These are phyloP conservation scores for Riparia riparia DNA, from an alignment of 2,113 vertebrate species.

Conservation along the genomic window DNA sequence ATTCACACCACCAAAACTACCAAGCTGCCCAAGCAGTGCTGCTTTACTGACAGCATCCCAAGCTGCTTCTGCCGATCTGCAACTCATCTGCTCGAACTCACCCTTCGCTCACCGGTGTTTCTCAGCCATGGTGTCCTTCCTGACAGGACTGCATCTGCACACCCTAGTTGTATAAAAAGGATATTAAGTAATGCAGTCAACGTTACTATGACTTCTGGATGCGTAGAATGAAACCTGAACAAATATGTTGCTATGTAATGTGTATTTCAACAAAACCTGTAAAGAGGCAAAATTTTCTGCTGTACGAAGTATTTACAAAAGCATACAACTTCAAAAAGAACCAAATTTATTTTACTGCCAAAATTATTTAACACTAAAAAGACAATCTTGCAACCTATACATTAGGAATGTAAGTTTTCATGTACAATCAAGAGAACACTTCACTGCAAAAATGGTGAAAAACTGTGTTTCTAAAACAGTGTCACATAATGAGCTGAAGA, in stretches of 20 bases:
- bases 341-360: constrained; percentile 67
- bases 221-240: not conserved
- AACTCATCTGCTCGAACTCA: not conserved
- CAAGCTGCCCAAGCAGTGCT: not conserved
- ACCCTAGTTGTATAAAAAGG: not conserved
- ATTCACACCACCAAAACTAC: not conserved
- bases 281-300: not conserved
- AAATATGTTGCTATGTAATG: not conserved
- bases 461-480: not conserved
- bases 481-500: not conserved
- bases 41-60: not conserved
- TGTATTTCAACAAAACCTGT: constrained; percentile 36
- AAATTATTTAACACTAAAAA: constrained; percentile 59
- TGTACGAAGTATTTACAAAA: constrained; percentile 40
- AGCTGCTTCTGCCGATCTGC: not conserved
- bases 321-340: constrained; percentile 48
- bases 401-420: constrained; percentile 69
- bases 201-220: not conserved
- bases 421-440: constrained; percentile 49
- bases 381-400: constrained; percentile 25
- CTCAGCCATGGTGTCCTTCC: not conserved
- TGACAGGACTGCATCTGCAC: not conserved
- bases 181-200: not conserved
- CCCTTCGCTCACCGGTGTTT: fast-evolving
- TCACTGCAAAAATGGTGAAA: constrained; percentile 59